These are phyloP conservation scores for Stegodyphus mimosarum DNA, from an alignment of 1,140 invertebrate species.

Conservation along the genomic window DNA sequence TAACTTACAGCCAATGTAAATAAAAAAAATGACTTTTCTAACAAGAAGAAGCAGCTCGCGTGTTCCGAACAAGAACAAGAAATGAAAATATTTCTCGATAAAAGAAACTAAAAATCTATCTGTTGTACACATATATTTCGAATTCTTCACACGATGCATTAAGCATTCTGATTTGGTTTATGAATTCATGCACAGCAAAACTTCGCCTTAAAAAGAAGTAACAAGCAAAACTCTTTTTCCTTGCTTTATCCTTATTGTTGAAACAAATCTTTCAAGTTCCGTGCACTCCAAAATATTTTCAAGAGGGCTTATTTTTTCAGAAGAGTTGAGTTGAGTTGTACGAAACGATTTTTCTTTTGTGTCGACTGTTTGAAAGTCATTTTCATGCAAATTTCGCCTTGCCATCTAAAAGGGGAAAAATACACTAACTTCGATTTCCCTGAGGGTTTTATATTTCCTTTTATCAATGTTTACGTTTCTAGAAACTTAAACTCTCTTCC, in stretches of 20 bases:
- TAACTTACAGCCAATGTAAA: no score
- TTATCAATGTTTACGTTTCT: slow-evolving; percentile 14
- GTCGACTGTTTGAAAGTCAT: slow-evolving; percentile 14
- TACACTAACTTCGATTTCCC: slow-evolving; percentile 33
- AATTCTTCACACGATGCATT: no score
- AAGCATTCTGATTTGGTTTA: no score
- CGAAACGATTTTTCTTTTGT: slow-evolving; percentile 14
- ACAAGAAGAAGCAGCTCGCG: no score
- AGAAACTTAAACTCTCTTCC: slow-evolving; percentile 17
- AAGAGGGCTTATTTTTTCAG: neutral
- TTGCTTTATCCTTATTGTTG: neutral
- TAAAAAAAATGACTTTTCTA: no score
- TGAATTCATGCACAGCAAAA: no score
- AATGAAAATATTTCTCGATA: no score
- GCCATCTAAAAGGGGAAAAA: slow-evolving; percentile 9
- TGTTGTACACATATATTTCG: no score
- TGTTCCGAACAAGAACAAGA: no score
- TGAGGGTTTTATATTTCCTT: slow-evolving; percentile 7
- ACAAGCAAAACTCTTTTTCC: neutral
- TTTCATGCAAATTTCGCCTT: slow-evolving; percentile 34
- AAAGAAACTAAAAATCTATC: no score
- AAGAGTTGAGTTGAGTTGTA: neutral
- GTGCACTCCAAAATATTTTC: slow-evolving; percentile 5
- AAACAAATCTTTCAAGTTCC: neutral
- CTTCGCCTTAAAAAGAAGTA: neutral